Evolutionary conservation across 2,888 invertebrate genomes (phyloP).

Genomic region (Chrysolina americana): DNA sequence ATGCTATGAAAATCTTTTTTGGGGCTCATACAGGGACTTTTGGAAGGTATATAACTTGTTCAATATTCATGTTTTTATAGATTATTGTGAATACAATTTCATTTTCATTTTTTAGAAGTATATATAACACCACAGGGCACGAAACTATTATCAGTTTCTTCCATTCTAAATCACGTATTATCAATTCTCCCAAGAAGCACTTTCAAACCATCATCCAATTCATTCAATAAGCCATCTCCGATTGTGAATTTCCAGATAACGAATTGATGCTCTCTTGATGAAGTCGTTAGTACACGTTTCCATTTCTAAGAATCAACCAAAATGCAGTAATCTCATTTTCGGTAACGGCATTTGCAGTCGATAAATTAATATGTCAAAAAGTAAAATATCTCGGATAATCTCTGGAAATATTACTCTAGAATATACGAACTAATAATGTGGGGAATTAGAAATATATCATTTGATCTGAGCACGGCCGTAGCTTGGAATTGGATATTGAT

Average conservation of each 20-base stretch:
- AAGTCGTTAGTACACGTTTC: constrained; percentile 2
- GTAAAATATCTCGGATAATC: constrained; percentile 27
- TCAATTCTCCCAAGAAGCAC: neutral
- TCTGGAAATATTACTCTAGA: constrained; percentile 21
- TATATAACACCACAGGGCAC: too few species aligned
- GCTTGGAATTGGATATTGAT: constrained; percentile 27
- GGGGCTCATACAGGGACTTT: too few species aligned
- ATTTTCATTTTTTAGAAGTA: too few species aligned
- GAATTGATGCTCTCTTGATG: neutral
- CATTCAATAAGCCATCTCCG: neutral
- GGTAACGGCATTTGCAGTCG: neutral
- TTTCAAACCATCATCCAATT: neutral
- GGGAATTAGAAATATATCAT: constrained; percentile 31
- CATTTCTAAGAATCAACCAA: constrained; percentile 9
- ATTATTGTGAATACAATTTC: too few species aligned
- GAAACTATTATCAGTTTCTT: too few species aligned
- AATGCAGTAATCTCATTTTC: constrained; percentile 19
- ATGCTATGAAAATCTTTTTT: too few species aligned
- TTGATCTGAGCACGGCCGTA: neutral
- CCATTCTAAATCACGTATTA: too few species aligned
- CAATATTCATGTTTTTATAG: too few species aligned
- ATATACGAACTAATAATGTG: constrained; percentile 28
- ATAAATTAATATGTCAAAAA: constrained; percentile 26
- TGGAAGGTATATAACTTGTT: too few species aligned
- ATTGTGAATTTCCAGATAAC: neutral